phyloP scores from a whole-genome alignment of 2,113 vertebrate species.

The Dermatemys mawii region DNA sequence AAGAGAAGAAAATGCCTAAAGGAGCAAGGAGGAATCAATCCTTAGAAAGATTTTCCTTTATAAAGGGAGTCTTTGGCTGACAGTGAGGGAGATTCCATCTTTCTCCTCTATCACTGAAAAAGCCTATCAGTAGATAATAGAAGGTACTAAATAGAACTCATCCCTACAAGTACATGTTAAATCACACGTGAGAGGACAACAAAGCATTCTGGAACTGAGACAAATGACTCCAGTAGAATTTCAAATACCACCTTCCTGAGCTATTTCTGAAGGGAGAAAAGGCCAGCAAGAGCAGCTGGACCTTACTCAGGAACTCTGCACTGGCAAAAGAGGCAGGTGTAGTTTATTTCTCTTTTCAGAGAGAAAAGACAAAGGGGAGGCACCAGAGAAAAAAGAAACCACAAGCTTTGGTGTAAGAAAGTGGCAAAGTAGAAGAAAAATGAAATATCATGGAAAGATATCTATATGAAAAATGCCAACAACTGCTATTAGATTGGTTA shows the following conservation, averaged over 20 bases:
- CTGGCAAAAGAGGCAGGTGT: not conserved
- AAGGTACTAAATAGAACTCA: not conserved
- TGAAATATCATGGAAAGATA: not conserved
- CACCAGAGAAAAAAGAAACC: not conserved
- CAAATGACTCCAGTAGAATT: not conserved
- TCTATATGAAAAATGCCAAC: rapidly evolving
- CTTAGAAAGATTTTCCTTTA: slow-evolving; percentile 17
- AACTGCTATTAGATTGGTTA: not conserved
- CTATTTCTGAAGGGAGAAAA: not conserved
- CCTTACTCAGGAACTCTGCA: not conserved
- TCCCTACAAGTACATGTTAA: not conserved
- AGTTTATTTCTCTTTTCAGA: not conserved
- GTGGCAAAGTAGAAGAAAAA: not conserved
- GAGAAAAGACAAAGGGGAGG: not conserved
- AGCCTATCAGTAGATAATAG: not conserved
- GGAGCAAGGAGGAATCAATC: not conserved
- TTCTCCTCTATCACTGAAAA: not conserved
- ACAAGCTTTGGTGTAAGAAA: not conserved
- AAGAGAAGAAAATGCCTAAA: not conserved
- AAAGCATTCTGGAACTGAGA: not conserved
- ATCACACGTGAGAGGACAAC: not conserved
- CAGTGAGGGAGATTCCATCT: not conserved
- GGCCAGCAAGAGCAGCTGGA: not conserved
- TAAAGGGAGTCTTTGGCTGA: not conserved
- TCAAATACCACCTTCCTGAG: not conserved